These are phyloP conservation scores for Progne subis DNA, from an alignment of 2,113 vertebrate genomes.

Conservation along the genomic window DNA sequence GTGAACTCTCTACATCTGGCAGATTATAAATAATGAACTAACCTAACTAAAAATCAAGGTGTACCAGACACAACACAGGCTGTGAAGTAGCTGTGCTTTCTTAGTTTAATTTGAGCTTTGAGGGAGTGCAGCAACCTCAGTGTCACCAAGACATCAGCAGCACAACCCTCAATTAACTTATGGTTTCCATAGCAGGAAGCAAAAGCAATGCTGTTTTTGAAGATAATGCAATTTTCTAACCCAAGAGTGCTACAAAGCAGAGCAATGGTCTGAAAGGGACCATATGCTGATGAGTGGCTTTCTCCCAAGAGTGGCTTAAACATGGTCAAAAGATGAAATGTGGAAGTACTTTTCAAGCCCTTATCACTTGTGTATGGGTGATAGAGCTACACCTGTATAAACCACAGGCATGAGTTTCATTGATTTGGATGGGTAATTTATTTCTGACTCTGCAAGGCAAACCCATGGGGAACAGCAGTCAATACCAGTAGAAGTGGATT, in stretches of 20 bases:
- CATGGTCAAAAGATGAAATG: background rate
- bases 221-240: background rate
- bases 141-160: background rate
- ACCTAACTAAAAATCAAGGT: background rate
- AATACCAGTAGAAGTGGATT: background rate
- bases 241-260: accelerated
- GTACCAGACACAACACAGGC: background rate
- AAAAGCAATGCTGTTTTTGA: background rate
- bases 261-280: background rate
- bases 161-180: background rate
- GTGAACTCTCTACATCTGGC: background rate
- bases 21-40: background rate
- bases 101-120: background rate
- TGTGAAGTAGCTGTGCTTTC: background rate
- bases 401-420: background rate
- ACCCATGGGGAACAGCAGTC: slow-evolving; percentile 2
- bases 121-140: background rate
- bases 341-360: background rate
- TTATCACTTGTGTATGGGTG: background rate
- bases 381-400: background rate
- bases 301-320: background rate
- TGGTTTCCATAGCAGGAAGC: background rate
- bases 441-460: slow-evolving; percentile 1
- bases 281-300: accelerated
- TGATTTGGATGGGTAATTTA: slow-evolving; percentile 15